Base-by-base conservation (phyloP, 2,888 invertebrate genomes). In the Trichacis sp. region DNA sequence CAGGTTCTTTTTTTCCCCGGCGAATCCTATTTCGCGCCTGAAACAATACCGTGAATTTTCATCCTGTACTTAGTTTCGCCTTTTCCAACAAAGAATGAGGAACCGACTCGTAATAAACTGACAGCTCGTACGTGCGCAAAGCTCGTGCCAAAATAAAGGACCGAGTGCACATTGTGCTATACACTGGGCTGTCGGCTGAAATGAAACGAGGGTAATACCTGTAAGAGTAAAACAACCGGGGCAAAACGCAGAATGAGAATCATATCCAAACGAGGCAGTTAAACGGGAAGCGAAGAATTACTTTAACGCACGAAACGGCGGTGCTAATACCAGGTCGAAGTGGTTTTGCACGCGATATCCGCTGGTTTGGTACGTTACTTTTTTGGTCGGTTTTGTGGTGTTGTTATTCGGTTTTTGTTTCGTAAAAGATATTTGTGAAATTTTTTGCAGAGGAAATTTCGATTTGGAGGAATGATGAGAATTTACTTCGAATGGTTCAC, bases 91-190 rank as follows among this genome's bases (percentile, higher is more conserved):
- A 33, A 52, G 49, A 62, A 62, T 68, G 57, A 69, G 63, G 69
- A 66, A 56, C 52, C 58, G 48, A 30, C 52, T 60, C 49, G 65
- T 60, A 65, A 63, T 69, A 65, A 65, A 63, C 65, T 55, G 65
- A 63, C 63, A 64, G 63, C 43, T 63, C 60, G 55, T 69, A 69
- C 65, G 63, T 60, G 60, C 52, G 51, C 54, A 45, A 36, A 61
- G 47, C 61, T 55, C 47, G 57, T 55, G 50, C 45, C 57, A 54
- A 49, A 57, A 63, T 56, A 65, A 60, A 65, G 51, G 63, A 60
- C 30, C 42, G 33, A 55, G 54, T 42, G 47, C 57, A 49, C 46
- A 40, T 49, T 54, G 65, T 46, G 30, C 57, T 40, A 56, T 60
- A 54, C 33, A 42, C 40, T 12, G 50, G 45, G 49, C 47, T 59